Conservation (phyloP, 2,113 vertebrate species). For the Heptranchias perlo region DNA sequence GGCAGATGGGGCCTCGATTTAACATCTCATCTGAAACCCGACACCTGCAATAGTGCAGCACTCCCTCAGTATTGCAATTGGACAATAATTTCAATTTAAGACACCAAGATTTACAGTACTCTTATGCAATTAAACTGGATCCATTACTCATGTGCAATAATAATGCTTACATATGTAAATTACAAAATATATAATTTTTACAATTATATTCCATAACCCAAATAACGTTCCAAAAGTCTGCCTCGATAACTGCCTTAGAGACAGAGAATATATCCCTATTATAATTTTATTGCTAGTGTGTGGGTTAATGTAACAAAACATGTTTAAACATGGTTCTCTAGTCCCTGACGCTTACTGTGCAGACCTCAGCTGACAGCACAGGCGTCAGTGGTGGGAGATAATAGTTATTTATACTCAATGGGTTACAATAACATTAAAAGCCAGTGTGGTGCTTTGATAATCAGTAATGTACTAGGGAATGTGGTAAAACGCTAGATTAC, state of each 20-base stretch:
- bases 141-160: background rate
- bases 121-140: background rate
- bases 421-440: background rate
- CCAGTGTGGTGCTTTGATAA: background rate
- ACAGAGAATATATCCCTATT: background rate
- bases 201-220: background rate
- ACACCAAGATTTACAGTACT: background rate
- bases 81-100: background rate
- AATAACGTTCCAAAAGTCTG: background rate
- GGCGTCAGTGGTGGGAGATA: background rate
- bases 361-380: slow-evolving; percentile 12
- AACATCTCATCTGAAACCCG: background rate
- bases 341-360: background rate
- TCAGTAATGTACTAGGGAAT: background rate
- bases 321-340: background rate
- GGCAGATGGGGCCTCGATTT: background rate
- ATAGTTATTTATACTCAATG: slow-evolving; percentile 1
- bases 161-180: background rate
- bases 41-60: background rate
- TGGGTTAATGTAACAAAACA: background rate
- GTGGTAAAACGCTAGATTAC: background rate
- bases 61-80: background rate
- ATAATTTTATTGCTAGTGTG: background rate
- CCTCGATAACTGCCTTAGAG: background rate
- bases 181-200: background rate